phyloP scores from a whole-genome alignment of 2,113 vertebrate species.

The Rhinolophus ferrumequinum region DNA sequence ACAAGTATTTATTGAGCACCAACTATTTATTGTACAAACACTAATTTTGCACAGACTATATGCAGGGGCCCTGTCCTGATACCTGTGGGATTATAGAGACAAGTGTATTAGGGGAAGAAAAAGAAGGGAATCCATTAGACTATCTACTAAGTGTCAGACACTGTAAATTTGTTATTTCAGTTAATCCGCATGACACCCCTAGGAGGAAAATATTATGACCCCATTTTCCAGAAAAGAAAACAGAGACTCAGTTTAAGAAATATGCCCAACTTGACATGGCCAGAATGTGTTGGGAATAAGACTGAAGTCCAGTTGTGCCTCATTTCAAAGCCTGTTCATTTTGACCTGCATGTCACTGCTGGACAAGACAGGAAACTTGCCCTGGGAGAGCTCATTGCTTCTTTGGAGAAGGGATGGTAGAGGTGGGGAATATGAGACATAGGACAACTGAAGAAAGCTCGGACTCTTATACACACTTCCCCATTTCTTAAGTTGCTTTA shows the following conservation, averaged over 20 bases:
- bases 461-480: background rate
- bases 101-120: background rate
- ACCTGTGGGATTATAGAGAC: background rate
- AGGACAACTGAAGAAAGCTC: background rate
- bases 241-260: background rate
- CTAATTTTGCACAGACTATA: background rate
- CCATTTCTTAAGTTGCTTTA: background rate
- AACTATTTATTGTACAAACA: background rate
- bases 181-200: background rate
- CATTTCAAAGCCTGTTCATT: background rate
- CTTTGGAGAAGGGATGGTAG: background rate
- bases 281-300: background rate
- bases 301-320: background rate
- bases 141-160: background rate
- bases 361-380: background rate
- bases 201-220: background rate
- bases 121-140: background rate
- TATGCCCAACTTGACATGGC: rapidly evolving
- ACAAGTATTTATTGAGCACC: background rate
- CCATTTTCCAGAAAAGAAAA: background rate
- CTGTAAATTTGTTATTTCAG: background rate
- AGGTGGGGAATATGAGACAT: background rate
- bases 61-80: background rate
- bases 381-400: background rate
- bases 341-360: background rate